Evolutionary conservation across 1,140 invertebrate species (phyloP).

Genomic region (Chymomyza costata): DNA sequence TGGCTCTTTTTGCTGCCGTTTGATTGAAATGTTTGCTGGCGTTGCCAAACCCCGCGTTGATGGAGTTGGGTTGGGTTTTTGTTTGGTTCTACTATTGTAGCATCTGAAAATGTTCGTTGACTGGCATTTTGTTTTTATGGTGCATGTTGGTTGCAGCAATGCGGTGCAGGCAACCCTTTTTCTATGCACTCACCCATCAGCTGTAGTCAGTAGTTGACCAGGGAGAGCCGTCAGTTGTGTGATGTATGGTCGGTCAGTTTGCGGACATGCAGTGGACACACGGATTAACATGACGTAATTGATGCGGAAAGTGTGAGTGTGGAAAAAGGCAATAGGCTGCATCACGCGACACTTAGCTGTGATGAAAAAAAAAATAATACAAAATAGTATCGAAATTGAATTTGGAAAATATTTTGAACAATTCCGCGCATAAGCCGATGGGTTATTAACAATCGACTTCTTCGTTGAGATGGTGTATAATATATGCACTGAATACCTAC

Average conservation of each 20-base stretch:
- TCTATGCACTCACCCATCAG: slow-evolving; percentile 4
- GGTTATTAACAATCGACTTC: neutral
- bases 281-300: slow-evolving; percentile 73
- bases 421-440: neutral
- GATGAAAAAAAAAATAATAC: neutral
- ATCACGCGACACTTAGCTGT: too few species aligned
- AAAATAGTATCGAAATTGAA: neutral
- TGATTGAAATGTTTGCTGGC: slow-evolving; percentile 70
- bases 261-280: slow-evolving; percentile 74
- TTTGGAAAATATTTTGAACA: neutral
- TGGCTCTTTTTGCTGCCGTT: slow-evolving; percentile 33
- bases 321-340: too few species aligned
- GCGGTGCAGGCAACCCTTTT: slow-evolving; percentile 24
- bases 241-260: slow-evolving; percentile 74
- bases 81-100: slow-evolving; percentile 6
- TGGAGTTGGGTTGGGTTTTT: neutral
- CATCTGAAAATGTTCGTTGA: slow-evolving; percentile 50
- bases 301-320: slow-evolving; percentile 72
- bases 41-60: slow-evolving; percentile 12
- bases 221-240: slow-evolving; percentile 30
- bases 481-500: too few species aligned
- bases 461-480: neutral
- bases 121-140: slow-evolving; percentile 49
- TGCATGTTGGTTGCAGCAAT: slow-evolving; percentile 55
- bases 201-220: neutral